Conservation (phyloP, 2,113 vertebrate species). For the Cinclus mexicanus region DNA sequence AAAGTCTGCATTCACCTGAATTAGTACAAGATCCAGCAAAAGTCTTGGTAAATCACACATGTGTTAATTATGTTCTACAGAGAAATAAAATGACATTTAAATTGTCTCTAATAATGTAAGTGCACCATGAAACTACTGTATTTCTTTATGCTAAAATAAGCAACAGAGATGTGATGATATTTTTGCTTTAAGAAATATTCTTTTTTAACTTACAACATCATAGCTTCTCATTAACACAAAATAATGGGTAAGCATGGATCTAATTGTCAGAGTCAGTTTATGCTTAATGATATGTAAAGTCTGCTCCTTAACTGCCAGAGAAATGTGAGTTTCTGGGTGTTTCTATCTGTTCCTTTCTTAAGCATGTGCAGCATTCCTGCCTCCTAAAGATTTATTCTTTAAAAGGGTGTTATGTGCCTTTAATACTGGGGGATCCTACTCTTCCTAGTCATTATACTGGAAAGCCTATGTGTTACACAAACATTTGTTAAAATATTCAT, state of each 20-base stretch:
- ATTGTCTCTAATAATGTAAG: not conserved
- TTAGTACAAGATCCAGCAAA: not conserved
- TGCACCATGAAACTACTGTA: not conserved
- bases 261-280: not conserved
- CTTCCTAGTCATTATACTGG: not conserved
- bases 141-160: conserved; percentile 8
- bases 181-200: not conserved
- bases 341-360: not conserved
- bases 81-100: not conserved
- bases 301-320: not conserved
- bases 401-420: not conserved
- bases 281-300: not conserved
- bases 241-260: not conserved
- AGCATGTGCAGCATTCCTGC: not conserved
- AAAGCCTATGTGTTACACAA: not conserved
- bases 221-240: not conserved
- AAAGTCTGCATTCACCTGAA: not conserved
- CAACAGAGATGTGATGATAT: not conserved
- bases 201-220: not conserved
- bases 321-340: not conserved
- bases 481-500: not conserved
- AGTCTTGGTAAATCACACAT: not conserved
- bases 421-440: not conserved
- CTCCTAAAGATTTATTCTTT: not conserved
- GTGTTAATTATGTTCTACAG: not conserved